Evolutionary conservation across 2,888 invertebrate species (phyloP).

Genomic region (Trichogramma dendrolimi): DNA sequence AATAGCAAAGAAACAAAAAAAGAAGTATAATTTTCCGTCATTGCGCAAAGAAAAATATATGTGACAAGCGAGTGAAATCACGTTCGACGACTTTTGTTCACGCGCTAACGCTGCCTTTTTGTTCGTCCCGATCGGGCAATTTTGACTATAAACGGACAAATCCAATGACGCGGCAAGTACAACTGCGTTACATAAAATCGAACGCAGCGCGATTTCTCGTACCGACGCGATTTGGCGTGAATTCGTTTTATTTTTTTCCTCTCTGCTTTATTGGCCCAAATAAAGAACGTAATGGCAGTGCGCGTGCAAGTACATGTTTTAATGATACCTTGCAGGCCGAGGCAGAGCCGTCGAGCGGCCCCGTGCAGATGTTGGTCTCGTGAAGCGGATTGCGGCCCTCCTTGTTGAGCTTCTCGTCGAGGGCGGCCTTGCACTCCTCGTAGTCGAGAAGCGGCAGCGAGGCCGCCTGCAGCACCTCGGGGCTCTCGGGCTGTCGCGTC

Average conservation of each 20-base stretch:
- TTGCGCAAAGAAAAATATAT: not conserved
- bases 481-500: slow-evolving; percentile 29
- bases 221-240: no score
- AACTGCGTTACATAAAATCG: no score
- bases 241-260: no score
- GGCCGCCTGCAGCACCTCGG: slow-evolving; percentile 36
- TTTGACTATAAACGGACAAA: no score
- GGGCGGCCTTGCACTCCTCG: slow-evolving; percentile 33
- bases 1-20: slow-evolving; percentile 10
- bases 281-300: no score
- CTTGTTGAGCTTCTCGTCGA: slow-evolving; percentile 31
- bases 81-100: no score
- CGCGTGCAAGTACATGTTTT: no score
- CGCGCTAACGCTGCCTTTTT: no score
- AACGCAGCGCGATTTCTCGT: no score
- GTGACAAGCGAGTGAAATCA: not conserved
- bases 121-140: no score
- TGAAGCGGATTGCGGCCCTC: slow-evolving; percentile 38
- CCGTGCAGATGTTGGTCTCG: slow-evolving; percentile 52
- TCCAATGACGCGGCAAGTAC: no score
- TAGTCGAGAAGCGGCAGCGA: slow-evolving; percentile 36
- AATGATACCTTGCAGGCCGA: slow-evolving; percentile 51
- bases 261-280: no score
- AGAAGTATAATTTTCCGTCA: not conserved
- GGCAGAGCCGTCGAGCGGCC: slow-evolving; percentile 47